phyloP scores from a whole-genome alignment of 2,113 vertebrate genomes.

The Eudyptes chrysolophus region DNA sequence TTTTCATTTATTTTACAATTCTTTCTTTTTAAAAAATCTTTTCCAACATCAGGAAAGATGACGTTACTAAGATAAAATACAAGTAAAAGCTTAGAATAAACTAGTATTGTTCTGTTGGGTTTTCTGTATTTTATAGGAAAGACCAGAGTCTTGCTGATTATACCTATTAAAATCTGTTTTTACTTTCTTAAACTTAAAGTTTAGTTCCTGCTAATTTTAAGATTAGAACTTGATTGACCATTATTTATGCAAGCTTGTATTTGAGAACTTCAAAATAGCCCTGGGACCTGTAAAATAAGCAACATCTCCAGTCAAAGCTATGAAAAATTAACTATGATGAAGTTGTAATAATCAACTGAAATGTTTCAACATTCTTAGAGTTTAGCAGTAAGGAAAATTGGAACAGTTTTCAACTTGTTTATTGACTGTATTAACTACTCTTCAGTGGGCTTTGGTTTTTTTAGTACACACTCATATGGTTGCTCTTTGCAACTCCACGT shows the following conservation, averaged over 20 bases:
- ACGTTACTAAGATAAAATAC: neutral
- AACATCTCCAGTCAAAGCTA: neutral
- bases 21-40: neutral
- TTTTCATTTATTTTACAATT: neutral
- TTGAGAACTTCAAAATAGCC: neutral
- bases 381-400: neutral
- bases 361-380: neutral
- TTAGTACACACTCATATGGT: rapidly evolving
- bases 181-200: neutral
- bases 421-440: neutral
- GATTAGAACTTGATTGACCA: neutral
- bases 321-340: neutral
- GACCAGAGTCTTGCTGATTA: neutral
- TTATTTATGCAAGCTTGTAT: neutral
- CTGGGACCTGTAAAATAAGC: neutral
- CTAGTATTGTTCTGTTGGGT: rapidly evolving
- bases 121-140: neutral
- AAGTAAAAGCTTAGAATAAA: neutral
- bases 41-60: neutral
- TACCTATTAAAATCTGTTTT: neutral
- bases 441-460: neutral
- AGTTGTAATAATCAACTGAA: neutral
- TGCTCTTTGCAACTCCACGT: neutral
- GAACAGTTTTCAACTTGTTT: neutral
- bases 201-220: neutral